Percentiles rank a stretch among this genome's conserved stretches.
These are phyloP conservation scores for Poicephalus gulielmi DNA, from an alignment of 2,113 vertebrate genomes.

Conservation along the genomic window DNA sequence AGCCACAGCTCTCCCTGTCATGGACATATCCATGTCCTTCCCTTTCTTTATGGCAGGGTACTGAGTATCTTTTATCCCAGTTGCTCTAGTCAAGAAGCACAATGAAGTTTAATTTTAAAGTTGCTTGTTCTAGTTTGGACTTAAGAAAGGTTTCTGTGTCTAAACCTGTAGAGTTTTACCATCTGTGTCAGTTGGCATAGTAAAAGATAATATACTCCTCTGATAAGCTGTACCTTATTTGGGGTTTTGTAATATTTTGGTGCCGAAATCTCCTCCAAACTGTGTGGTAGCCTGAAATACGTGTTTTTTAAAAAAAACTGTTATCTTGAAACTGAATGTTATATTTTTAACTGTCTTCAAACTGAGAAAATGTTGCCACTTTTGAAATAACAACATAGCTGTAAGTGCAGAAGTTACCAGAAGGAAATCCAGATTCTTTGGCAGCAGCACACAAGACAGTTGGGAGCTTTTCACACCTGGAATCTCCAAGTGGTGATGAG, in stretches of 20 bases:
- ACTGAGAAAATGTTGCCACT: background rate
- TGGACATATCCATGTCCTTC: background rate
- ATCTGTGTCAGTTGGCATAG: background rate
- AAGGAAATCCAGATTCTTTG: slow-evolving; percentile 16
- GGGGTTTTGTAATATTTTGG: background rate
- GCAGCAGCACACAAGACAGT: background rate
- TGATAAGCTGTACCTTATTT: background rate
- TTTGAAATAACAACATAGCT: slow-evolving; percentile 29
- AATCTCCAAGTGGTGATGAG: slow-evolving; percentile 5
- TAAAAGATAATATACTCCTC: background rate
- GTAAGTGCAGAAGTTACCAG: slow-evolving; percentile 25
- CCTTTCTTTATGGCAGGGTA: background rate
- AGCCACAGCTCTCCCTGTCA: background rate
- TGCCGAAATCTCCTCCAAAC: background rate
- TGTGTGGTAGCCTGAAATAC: background rate
- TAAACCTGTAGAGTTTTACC: background rate
- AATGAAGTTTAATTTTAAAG: background rate
- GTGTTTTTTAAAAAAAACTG: background rate
- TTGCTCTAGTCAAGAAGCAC: background rate
- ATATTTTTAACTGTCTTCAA: slow-evolving; percentile 8
- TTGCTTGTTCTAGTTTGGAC: background rate
- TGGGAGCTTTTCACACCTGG: slow-evolving; percentile 58
- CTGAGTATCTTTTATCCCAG: background rate
- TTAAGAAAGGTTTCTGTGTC: background rate
- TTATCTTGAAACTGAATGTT: background rate